These are phyloP conservation scores for Vicugna pacos DNA, from an alignment of 2,113 vertebrate genomes.

Conservation along the genomic window DNA sequence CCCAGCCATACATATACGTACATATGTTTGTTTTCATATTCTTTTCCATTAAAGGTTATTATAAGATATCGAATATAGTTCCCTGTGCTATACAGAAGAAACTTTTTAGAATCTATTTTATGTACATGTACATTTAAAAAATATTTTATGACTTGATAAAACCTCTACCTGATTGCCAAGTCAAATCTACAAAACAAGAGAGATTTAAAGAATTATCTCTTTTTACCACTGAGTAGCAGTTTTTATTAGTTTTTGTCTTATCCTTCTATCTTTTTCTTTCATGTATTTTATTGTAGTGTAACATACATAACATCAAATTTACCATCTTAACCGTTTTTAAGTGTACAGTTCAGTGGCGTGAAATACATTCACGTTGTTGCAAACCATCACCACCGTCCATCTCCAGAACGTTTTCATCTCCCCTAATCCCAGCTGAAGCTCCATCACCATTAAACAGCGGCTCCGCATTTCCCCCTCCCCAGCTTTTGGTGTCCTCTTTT, in stretches of 20 bases:
- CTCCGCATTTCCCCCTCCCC: rapidly evolving
- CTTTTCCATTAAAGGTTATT: too few relatives aligned
- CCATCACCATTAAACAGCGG: not conserved
- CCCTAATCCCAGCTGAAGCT: not conserved
- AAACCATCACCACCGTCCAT: rapidly evolving
- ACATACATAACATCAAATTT: not conserved
- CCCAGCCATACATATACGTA: too few relatives aligned
- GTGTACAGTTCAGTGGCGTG: not conserved
- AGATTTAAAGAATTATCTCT: not conserved
- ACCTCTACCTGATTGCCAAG: too few relatives aligned
- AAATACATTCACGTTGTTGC: rapidly evolving
- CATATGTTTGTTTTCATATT: too few relatives aligned
- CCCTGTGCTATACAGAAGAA: too few relatives aligned
- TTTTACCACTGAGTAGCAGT: too few relatives aligned
- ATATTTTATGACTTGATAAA: not conserved
- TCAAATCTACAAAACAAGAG: not conserved
- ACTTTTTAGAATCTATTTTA: too few relatives aligned
- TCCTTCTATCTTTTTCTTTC: not conserved
- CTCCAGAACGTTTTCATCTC: not conserved
- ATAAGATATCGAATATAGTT: too few relatives aligned
- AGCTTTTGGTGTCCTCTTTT: not conserved
- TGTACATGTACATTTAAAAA: too few relatives aligned
- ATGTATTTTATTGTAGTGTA: not conserved
- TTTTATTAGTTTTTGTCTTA: not conserved
- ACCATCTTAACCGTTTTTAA: not conserved